Conservation (phyloP, 2,888 invertebrate genomes). For the Perizoma affinitatum region DNA sequence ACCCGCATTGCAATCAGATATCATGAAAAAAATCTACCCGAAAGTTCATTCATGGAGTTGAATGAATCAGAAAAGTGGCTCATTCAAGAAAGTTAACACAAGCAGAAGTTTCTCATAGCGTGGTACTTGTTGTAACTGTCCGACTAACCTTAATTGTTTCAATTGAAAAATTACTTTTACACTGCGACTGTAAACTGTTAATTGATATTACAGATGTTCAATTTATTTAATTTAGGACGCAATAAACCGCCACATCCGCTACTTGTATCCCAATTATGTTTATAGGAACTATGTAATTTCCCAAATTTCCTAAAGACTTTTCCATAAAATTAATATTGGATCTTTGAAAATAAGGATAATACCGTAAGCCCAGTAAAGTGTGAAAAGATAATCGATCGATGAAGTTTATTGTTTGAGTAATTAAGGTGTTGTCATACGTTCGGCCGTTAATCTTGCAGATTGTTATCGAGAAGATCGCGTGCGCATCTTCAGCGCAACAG, state of each 20-base stretch:
- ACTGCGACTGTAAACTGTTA: slow-evolving; percentile 61
- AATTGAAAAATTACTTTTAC: slow-evolving; percentile 77
- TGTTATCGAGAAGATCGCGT: slow-evolving; percentile 78
- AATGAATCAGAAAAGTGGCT: slow-evolving; percentile 2
- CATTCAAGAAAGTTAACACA: slow-evolving; percentile 11
- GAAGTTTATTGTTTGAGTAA: slow-evolving; percentile 72
- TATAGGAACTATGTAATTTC: no score
- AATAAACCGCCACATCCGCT: slow-evolving; percentile 30
- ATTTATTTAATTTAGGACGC: slow-evolving; percentile 58
- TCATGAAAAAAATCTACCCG: not conserved
- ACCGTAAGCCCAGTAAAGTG: slow-evolving; percentile 24
- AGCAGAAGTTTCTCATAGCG: slow-evolving; percentile 17
- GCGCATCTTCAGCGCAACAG: slow-evolving; percentile 40
- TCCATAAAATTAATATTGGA: no score
- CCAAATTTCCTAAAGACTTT: no score
- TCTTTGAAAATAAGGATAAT: slow-evolving; percentile 9
- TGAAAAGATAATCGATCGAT: slow-evolving; percentile 63
- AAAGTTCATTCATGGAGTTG: not conserved
- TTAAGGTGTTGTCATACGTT: slow-evolving; percentile 74
- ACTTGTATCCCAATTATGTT: no score
- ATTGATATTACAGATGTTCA: slow-evolving; percentile 68
- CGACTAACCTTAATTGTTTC: slow-evolving; percentile 78
- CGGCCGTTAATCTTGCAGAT: slow-evolving; percentile 76
- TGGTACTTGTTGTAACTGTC: slow-evolving; percentile 40
- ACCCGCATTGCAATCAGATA: no score